Evolutionary conservation across 2,113 vertebrate species (phyloP).

Genomic region (Marcusenius ussheri): DNA sequence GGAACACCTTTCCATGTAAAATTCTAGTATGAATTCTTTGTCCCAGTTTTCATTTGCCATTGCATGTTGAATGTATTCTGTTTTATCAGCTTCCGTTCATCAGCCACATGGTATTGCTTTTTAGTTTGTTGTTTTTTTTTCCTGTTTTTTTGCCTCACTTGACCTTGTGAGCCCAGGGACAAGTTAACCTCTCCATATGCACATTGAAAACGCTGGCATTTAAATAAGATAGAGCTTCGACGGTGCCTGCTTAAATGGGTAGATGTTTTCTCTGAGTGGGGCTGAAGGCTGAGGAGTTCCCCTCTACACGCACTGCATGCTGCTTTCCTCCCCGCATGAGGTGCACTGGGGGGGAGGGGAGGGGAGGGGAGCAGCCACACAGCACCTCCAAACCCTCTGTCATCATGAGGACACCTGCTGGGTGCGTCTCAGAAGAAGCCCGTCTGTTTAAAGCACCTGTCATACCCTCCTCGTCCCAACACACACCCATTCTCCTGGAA

Average conservation of each 20-base stretch:
- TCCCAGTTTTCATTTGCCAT: constrained; percentile 3
- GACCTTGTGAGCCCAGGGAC: constrained; percentile 31
- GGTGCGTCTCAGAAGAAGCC: constrained; percentile 54
- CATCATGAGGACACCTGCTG: constrained; percentile 55
- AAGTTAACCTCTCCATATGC: constrained; percentile 26
- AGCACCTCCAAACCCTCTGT: constrained; percentile 45
- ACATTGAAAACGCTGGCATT: constrained; percentile 25
- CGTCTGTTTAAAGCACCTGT: constrained; percentile 51
- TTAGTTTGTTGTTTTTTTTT: constrained; percentile 22
- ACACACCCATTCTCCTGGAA: constrained; percentile 34
- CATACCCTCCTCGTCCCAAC: constrained; percentile 41
- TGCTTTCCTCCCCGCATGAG: not conserved
- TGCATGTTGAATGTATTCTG: constrained; percentile 28
- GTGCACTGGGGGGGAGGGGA: not conserved
- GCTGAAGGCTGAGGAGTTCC: not conserved
- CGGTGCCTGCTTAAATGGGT: not conserved
- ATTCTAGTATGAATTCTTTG: constrained; percentile 4
- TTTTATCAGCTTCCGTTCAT: constrained; percentile 8
- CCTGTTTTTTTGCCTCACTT: constrained; percentile 26
- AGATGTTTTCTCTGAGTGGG: not conserved
- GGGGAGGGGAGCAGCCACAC: not conserved
- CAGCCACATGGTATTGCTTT: constrained; percentile 34
- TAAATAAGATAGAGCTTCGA: constrained; percentile 28
- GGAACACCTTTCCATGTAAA: constrained; percentile 20
- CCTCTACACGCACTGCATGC: not conserved